A percentile compares a stretch with the other conserved stretches of the same genome.
These are phyloP conservation scores for Perognathus longimembris DNA, from an alignment of 2,113 vertebrate genomes.

Conservation along the genomic window DNA sequence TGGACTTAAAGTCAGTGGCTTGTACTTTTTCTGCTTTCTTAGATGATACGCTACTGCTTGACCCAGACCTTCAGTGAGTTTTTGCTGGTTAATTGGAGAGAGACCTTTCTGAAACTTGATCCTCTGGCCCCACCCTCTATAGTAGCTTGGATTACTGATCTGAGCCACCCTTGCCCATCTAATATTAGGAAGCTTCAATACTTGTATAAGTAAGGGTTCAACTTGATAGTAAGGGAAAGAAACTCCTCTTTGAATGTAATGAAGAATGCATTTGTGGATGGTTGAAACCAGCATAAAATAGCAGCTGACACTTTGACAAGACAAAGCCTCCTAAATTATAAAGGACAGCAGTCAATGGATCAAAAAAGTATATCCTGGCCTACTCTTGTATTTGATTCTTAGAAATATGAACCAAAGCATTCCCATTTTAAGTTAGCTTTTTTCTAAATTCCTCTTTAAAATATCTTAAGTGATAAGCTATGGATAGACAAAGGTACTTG, in stretches of 20 bases:
- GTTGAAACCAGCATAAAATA: background rate
- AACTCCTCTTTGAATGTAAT: background rate
- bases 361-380: background rate
- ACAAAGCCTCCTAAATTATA: background rate
- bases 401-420: slow-evolving; percentile 15
- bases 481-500: slow-evolving; percentile 22
- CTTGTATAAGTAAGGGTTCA: background rate
- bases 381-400: background rate
- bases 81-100: too few species aligned
- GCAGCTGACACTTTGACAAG: background rate
- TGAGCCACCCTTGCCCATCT: too few species aligned
- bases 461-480: slow-evolving; percentile 32
- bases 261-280: background rate
- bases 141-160: too few species aligned
- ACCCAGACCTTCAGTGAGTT: too few species aligned
- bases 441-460: slow-evolving; percentile 8
- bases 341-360: background rate
- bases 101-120: too few species aligned
- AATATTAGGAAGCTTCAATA: background rate
- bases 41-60: too few species aligned
- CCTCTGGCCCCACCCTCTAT: too few species aligned
- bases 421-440: slow-evolving; percentile 11
- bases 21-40: too few species aligned
- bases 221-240: background rate
- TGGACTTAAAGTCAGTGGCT: too few species aligned